These are phyloP conservation scores for Ranitomeya imitator DNA, from an alignment of 2,113 vertebrate genomes.

Conservation along the genomic window DNA sequence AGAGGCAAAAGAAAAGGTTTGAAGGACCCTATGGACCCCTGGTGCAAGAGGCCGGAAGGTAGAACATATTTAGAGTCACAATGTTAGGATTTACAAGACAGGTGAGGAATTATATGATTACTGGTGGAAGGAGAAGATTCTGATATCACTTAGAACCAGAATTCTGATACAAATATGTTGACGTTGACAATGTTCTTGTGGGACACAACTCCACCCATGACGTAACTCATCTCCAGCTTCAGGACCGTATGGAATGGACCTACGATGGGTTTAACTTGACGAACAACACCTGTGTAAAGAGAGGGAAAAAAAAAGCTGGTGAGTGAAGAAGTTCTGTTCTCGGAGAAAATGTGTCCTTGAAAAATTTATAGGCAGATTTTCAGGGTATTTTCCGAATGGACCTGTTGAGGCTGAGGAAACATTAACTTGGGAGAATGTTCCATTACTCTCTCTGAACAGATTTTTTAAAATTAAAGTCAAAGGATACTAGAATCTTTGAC, in stretches of 20 bases:
- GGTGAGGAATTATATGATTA: not conserved
- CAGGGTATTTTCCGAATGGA: too few relatives aligned
- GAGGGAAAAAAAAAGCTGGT: not conserved
- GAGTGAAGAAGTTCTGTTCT: not conserved
- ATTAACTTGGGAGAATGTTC: too few relatives aligned
- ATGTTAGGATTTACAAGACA: not conserved
- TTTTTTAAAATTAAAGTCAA: too few relatives aligned
- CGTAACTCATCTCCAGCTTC: slow-evolving; percentile 92
- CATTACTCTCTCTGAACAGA: too few relatives aligned
- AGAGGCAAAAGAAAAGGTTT: not conserved
- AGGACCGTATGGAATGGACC: slow-evolving; percentile 82
- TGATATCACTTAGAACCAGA: slow-evolving; percentile 85
- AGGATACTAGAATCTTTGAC: too few relatives aligned
- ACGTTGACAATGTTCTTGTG: slow-evolving; percentile 89
- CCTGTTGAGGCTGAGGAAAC: too few relatives aligned
- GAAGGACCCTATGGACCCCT: not conserved
- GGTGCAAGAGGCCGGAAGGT: not conserved
- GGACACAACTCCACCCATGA: slow-evolving; percentile 81
- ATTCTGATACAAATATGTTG: slow-evolving; percentile 91
- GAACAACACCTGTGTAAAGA: slow-evolving; percentile 84
- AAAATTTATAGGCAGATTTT: too few relatives aligned
- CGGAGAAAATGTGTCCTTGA: too few relatives aligned
- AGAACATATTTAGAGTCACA: not conserved
- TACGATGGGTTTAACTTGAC: slow-evolving; percentile 86
- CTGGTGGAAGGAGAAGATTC: not conserved